Evolutionary conservation across 2,113 vertebrate species (phyloP), one percentile per base, ranked within the genome.

Genomic region (Oryzias melastigma): DNA sequence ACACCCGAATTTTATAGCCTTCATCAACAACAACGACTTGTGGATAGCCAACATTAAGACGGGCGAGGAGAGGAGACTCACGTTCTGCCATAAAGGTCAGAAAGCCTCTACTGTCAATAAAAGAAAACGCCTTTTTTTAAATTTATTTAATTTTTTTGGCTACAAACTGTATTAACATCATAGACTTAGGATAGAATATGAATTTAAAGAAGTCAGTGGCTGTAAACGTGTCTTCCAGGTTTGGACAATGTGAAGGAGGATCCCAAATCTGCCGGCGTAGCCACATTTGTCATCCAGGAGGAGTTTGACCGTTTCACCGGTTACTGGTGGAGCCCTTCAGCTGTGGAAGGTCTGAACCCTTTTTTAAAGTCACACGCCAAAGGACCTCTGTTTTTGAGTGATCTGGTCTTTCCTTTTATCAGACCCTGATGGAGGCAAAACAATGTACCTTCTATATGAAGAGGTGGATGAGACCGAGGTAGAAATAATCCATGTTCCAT

Each of bases 201-300:
- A n/a, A n/a, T n/a, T n/a, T n/a, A n/a, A n/a, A n/a, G 13, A 15
- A 44, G n/a, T 53, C 15, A 7, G 10, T 45, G 43, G 5, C 4
- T 40, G 4, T 19, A 8, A 5, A 0, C 0, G 14, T 57, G 25
- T 61, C n/a, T 15, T 66, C 2, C 79, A 98, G 97, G 96, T 42
- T 83, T 95, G 43, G 92, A 95, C 79, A 96, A 90, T 14, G 94
- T 98, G 50, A 91, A 96, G 5, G 95, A 98, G 1, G 96, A 98
- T 82, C 94, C 96, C 48, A 97, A 92, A 62, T 98, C 95, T 55
- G 97, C 97, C 2, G 97, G 97, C 0, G 94, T 98, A 2, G 97
- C 97, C 75, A 98, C 97, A 1, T 98, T 98, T 57, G 96, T 98
- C 91, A 98, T 98, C 78, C 97, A 98, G 87, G 97, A 98, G 58